Evolutionary conservation across 2,888 invertebrate genomes (phyloP).

Genomic region (Alloplasta piceator): DNA sequence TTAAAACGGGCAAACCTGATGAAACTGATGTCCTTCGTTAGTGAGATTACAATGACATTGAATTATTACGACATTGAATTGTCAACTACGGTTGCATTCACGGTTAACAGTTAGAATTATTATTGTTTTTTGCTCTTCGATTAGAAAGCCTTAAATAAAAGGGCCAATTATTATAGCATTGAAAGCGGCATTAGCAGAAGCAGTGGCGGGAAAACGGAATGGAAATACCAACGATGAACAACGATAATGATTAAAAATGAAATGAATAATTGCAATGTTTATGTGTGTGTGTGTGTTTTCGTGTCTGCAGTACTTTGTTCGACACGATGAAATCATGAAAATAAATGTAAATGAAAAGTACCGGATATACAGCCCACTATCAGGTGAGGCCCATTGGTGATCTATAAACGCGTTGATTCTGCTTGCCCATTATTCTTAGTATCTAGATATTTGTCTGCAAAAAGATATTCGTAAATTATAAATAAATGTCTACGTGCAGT

Average conservation of each 20-base stretch:
- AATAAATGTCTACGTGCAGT: constrained; percentile 56
- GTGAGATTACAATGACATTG: constrained; percentile 2
- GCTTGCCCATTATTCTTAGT: constrained; percentile 83
- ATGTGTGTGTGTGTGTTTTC: constrained; percentile 28
- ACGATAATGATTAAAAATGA: constrained; percentile 27
- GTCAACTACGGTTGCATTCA: constrained; percentile 28
- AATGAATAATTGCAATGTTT: constrained; percentile 18
- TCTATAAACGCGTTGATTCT: constrained; percentile 83
- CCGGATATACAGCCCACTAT: constrained; percentile 81
- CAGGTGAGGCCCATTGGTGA: constrained; percentile 80
- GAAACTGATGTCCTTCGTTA: constrained; percentile 9
- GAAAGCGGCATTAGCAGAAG: background rate
- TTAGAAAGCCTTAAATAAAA: constrained; percentile 32
- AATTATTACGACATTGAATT: constrained; percentile 6
- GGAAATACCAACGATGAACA: constrained; percentile 28
- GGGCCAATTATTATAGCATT: background rate
- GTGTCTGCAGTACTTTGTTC: constrained; percentile 16
- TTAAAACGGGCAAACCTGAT: constrained; percentile 5
- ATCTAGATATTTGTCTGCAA: constrained; percentile 82
- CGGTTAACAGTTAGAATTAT: background rate
- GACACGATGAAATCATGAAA: constrained; percentile 75
- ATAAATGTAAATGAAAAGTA: constrained; percentile 79
- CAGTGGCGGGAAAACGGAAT: background rate
- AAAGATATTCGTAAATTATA: constrained; percentile 75
- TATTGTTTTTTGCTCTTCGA: background rate